phyloP scores from a whole-genome alignment of 2,113 vertebrate genomes.

The Pyrgilauda ruficollis region DNA sequence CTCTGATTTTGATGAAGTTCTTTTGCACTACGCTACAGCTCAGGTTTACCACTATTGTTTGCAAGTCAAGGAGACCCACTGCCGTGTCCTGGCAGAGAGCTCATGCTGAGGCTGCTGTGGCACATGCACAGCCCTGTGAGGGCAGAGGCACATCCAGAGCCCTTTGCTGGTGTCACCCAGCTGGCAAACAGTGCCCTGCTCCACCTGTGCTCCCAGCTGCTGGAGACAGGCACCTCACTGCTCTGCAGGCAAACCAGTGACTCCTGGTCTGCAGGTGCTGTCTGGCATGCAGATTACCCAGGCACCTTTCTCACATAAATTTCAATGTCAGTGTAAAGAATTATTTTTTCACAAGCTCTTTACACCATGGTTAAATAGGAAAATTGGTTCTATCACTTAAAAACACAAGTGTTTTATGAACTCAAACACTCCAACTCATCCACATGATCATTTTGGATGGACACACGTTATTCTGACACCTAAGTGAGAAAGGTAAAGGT shows the following conservation, averaged over 20 bases:
- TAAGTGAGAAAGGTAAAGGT: background rate
- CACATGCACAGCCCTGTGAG: background rate
- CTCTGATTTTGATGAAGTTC: background rate
- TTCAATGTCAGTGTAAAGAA: background rate
- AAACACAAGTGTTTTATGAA: background rate
- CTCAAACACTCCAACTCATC: background rate
- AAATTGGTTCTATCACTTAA: background rate
- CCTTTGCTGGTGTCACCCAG: background rate
- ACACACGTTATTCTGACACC: background rate
- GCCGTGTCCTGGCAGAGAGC: fast-evolving
- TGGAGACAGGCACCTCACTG: fast-evolving
- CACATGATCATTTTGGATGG: background rate
- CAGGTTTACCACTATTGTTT: background rate
- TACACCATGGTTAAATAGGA: background rate
- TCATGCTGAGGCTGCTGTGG: fast-evolving
- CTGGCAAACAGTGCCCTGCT: fast-evolving
- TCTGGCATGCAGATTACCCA: background rate
- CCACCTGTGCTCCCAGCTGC: background rate
- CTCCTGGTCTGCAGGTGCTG: background rate
- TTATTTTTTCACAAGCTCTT: background rate
- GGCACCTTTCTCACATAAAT: background rate
- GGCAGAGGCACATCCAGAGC: background rate
- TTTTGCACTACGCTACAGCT: background rate
- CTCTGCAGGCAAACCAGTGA: background rate
- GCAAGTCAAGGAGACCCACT: fast-evolving